Percentiles rank a stretch among this genome's conserved stretches.
Evolutionary conservation across 2,113 vertebrate genomes (phyloP).

Genomic region (Apus apus): DNA sequence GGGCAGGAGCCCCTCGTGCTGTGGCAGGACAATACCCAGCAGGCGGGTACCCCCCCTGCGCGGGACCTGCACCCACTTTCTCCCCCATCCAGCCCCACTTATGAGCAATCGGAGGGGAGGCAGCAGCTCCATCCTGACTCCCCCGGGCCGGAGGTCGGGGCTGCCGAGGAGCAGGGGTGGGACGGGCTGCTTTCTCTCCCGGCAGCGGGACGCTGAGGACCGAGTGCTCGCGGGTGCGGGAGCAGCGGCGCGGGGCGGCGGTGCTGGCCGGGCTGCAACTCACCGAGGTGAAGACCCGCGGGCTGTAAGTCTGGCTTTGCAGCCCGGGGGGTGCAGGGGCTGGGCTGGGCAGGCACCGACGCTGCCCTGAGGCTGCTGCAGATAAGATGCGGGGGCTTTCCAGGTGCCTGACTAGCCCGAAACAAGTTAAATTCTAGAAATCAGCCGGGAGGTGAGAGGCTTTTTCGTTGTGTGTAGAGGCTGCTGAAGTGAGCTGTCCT

Average conservation of each 20-base stretch:
- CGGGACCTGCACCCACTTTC: not conserved
- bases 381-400: fast-evolving
- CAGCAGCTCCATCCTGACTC: not conserved
- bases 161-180: fast-evolving
- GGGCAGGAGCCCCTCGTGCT: not conserved
- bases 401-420: not conserved
- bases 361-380: not conserved
- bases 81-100: not conserved
- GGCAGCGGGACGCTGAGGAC: conserved; percentile 77
- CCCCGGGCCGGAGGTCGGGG: fast-evolving
- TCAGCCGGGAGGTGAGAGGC: not conserved
- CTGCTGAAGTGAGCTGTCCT: not conserved
- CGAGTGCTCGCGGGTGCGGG: conserved; percentile 73
- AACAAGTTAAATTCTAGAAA: not conserved
- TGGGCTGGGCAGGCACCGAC: not conserved
- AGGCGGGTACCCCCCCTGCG: fast-evolving
- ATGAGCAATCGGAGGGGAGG: not conserved
- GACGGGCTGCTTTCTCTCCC: not conserved
- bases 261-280: conserved; percentile 78
- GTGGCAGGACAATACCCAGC: not conserved
- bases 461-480: not conserved
- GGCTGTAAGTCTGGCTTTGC: conserved; percentile 73
- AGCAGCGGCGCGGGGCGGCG: conserved; percentile 75
- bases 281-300: conserved; percentile 56
- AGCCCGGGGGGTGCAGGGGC: fast-evolving